Evolutionary conservation across 2,113 vertebrate species (phyloP), one percentile per base, ranked within the genome.

Genomic region (Sebastes schlegelii): DNA sequence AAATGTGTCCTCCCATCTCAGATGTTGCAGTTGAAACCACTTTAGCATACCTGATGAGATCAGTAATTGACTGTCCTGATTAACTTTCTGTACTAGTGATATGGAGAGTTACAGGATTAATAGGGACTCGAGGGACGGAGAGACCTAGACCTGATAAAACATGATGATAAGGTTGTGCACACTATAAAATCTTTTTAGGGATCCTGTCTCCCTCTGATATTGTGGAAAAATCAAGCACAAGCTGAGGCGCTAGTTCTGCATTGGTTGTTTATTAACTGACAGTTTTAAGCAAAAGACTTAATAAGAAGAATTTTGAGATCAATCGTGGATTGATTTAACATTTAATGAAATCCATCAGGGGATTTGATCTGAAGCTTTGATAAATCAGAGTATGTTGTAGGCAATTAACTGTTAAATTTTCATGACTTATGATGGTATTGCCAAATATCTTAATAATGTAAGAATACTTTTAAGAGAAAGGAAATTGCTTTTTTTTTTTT

Each of bases 361-460:
- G 55, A 74, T 81, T 89, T 58, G 77, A 90, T 89, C 5, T 46
- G 17, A 55, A 73, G 60, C 75, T 89, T 88, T 91, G 69, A 86
- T 88, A 65, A 80, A 63, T 71, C 63, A 80, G 66, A 80, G 60
- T 60, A 84, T 80, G 72, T 90, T 81, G 81, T 87, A 83, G 74
- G 82, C 82, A 91, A 90, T 93, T 93, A 90, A 90, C 68, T 81
- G 88, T 84, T 84, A 84, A 34, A 87, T 87, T 89, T 83, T 62
- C 40, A 77, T 69, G 72, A 85, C 76, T 88, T 74, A 57, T 72
- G 51, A 87, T 65, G 45, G 81, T 77, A 74, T 89, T 88, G 81
- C 66, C 60, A 88, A 94, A 92, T 86, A 88, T 86, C 60, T 86
- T 89, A 88, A 91, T 80, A 89, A 84, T 88, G 63, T 64, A 92